phyloP scores from a whole-genome alignment of 2,888 invertebrate species.

The Germaria angustata region DNA sequence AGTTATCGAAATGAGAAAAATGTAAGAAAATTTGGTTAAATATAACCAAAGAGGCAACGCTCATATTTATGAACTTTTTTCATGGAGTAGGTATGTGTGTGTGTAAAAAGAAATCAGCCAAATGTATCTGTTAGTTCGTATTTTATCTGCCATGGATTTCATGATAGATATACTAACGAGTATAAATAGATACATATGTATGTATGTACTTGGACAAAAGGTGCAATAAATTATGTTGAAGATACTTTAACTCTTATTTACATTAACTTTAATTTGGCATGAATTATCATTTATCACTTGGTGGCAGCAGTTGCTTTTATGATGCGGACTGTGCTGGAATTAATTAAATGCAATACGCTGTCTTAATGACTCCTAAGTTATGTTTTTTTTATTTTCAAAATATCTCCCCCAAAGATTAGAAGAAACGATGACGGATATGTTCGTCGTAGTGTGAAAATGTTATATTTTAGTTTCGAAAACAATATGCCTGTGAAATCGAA shows the following conservation, averaged over 20 bases:
- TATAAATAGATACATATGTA: no score
- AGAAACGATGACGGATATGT: not conserved
- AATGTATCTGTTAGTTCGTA: no score
- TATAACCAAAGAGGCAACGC: no score
- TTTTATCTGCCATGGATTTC: no score
- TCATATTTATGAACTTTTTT: no score
- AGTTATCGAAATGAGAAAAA: no score
- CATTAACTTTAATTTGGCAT: not conserved
- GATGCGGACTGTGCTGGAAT: not conserved
- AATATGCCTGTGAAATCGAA: slow-evolving; percentile 19
- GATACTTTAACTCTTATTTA: not conserved
- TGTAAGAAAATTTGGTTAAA: no score
- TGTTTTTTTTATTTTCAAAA: not conserved
- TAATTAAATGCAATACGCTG: slow-evolving; percentile 48
- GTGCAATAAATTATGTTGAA: slow-evolving; percentile 11
- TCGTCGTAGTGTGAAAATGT: slow-evolving; percentile 6
- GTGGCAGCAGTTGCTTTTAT: not conserved
- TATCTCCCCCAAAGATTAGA: not conserved
- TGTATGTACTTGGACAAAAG: no score
- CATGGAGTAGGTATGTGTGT: no score
- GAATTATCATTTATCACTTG: slow-evolving; percentile 13
- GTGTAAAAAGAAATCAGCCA: no score
- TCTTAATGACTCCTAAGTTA: slow-evolving; percentile 46
- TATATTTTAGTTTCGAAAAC: slow-evolving; percentile 4
- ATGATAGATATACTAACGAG: no score